Evolutionary conservation across 92 coral and sea anemone species (phyloP), one percentile per base, ranked within the genome.

Genomic region (Heliopora coerulea): DNA sequence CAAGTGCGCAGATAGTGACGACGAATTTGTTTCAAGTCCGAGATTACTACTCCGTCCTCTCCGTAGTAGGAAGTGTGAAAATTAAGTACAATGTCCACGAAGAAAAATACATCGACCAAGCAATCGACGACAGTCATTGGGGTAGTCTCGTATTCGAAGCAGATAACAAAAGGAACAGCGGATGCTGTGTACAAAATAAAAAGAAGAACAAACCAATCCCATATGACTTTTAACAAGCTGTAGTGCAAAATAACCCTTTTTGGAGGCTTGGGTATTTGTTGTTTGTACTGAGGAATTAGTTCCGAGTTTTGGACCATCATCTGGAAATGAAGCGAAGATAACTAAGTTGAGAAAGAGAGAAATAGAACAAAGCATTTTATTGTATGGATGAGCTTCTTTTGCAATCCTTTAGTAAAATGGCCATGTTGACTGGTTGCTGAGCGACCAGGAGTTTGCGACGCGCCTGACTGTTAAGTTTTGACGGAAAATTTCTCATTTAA

Each of bases 201-300:
- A 42, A 88, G 79, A 2, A 93, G 49, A 10, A 93, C 86, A 9
- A 90, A 34, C 98, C 98, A 93, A 76, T 93, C 98, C 98, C 98
- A 93, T 1, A 90, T 64, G 3, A 91, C 83, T 75, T 90, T 93
- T 72, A 83, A 80, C 2, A 84, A 29, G n/a, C 83, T 85, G 87
- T 93, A 93, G 73, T 93, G 98, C 0, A 93, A 89, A 26, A 93
- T 90, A 0, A 93, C 89, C 70, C 96, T 41, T 2, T 89, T 75
- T 6, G 98, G 98, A 4, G 96, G 86, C 14, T 85, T 90, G 0
- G 98, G 98, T 12, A 93, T 88, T 24, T 90, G 96, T 54, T 90
- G 96, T 56, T 93, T 93, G 85, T 93, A 93, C 25, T 93, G 91
- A 12, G 98, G 98, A 12, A 93, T 78, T 30, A 93, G 30, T 57